Base-by-base conservation (phyloP, 2,113 vertebrate species). In the Oncorhynchus kisutch region DNA sequence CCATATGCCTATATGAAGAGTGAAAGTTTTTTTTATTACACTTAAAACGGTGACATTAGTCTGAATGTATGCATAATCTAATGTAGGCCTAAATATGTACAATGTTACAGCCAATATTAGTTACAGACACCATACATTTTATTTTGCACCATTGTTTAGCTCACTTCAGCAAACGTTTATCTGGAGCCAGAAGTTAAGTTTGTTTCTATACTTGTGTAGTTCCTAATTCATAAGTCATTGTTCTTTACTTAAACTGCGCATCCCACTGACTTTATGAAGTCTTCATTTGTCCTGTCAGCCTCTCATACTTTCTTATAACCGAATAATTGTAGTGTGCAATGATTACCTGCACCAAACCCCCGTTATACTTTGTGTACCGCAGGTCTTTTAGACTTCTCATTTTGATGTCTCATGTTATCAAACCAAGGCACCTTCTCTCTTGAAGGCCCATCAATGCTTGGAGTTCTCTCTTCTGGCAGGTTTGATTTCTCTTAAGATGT, bases 31-130 rank as follows among this genome's bases (percentile, higher is more conserved):
- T 24, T 22, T 70, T 70, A 57, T 80, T 68, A 85, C 84, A 84
- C 74, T 75, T 31, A 78, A 78, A 77, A 77, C 51, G 22, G 8
- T 45, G 65, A 83, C 71, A 74, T 45, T 45, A 45, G 69, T 78
- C 20, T 51, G 34, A 49, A 70, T 49, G 16, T 54, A 75, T 81
- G 75, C 77, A 80, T 72, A 88, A 78, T 60, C 85, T 86, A 87
- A 86, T 72, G 79, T 76, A 83, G 80, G 77, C 70, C 68, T 84
- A 86, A 77, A 49, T 86, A 86, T 86, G 74, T 85, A 86, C 84
- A 90, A 71, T 76, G 76, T 73, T 67, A 86, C 49, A 57, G 71
- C 65, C 54, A 49, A 67, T 60, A 49, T 65, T 59, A 59, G n/a
- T 85, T 76, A 87, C 71, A 81, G 76, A 77, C 60, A 65, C 25